Percentiles rank a stretch among this genome's conserved stretches.
phyloP scores from a whole-genome alignment of 2,113 vertebrate species.

The Lepus americanus region DNA sequence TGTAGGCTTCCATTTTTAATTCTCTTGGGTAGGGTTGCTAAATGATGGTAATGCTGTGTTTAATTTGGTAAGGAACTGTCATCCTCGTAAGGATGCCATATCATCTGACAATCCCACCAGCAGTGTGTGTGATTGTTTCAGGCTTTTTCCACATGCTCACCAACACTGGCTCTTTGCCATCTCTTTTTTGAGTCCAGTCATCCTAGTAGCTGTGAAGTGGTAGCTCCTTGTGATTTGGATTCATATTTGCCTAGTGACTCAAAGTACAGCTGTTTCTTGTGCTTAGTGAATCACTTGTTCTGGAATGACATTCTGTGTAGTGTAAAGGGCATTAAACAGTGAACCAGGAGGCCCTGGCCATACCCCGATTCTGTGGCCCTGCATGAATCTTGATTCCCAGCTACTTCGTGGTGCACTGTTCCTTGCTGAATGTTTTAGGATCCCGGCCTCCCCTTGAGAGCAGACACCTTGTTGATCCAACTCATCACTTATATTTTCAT shows the following conservation, averaged over 20 bases:
- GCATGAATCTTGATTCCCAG: neutral
- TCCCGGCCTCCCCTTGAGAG: neutral
- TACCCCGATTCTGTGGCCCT: neutral
- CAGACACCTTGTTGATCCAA: neutral
- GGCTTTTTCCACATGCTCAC: neutral
- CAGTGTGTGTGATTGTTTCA: neutral
- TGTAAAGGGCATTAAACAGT: neutral
- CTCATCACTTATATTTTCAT: neutral
- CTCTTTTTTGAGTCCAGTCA: neutral
- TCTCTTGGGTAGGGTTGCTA: neutral
- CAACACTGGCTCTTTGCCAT: neutral
- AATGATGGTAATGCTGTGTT: neutral
- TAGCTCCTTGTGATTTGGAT: neutral
- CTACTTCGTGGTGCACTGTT: neutral
- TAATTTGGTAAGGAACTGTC: neutral
- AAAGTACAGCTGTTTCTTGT: neutral
- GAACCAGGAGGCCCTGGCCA: neutral
- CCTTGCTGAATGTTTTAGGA: neutral
- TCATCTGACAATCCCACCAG: neutral
- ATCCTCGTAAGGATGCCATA: neutral
- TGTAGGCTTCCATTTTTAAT: neutral
- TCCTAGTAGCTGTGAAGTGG: neutral
- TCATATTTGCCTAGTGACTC: constrained; percentile 17
- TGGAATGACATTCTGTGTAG: neutral
- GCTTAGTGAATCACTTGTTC: neutral